Conservation (phyloP, 2,888 invertebrate genomes). For the Nezara viridula region DNA sequence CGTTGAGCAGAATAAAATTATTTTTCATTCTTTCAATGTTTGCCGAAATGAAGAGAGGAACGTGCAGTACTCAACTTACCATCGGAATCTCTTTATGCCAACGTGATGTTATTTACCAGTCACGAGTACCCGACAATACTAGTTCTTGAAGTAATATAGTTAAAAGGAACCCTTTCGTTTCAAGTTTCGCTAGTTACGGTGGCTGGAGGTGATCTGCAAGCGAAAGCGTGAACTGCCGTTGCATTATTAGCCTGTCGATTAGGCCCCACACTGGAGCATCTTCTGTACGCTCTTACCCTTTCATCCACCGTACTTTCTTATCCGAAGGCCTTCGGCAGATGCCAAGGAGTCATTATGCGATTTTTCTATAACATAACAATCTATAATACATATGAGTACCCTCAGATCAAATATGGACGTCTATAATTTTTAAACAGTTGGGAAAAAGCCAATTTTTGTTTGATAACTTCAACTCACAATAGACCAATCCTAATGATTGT, state of each 20-base stretch:
- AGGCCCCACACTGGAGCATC: background rate
- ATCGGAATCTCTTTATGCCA: background rate
- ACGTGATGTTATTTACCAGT: too few relatives aligned
- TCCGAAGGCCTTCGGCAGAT: background rate
- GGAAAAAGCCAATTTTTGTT: too few relatives aligned
- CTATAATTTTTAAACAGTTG: too few relatives aligned
- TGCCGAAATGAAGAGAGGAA: background rate
- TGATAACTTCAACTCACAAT: too few relatives aligned
- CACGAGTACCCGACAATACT: background rate
- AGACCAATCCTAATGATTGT: too few relatives aligned
- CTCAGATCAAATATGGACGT: too few relatives aligned
- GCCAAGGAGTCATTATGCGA: background rate
- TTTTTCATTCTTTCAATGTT: background rate
- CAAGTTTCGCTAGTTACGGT: conserved; percentile 14
- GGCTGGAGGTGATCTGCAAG: background rate
- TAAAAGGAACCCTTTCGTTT: background rate
- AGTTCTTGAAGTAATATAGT: background rate
- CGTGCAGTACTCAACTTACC: background rate
- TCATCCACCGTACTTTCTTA: background rate
- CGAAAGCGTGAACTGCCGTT: background rate
- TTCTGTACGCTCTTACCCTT: background rate
- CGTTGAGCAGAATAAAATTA: too few relatives aligned
- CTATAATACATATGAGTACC: too few relatives aligned
- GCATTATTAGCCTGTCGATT: conserved; percentile 13
- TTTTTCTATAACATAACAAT: too few relatives aligned